These are phyloP conservation scores for Gambelia wislizenii DNA, from an alignment of 2,797 vertebrate species.

Conservation along the genomic window DNA sequence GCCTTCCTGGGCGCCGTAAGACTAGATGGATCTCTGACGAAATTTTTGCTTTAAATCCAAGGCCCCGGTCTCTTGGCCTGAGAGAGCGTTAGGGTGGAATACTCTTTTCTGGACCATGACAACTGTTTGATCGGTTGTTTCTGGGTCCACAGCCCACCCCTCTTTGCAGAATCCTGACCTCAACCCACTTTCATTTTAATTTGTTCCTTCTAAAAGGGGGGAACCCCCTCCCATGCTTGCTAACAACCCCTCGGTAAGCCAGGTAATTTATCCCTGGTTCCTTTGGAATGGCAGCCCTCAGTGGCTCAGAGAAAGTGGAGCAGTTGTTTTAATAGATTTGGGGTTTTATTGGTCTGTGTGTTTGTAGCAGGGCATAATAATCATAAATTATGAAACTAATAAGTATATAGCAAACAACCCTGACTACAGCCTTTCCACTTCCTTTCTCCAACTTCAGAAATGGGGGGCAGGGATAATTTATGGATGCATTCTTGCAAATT, in stretches of 20 bases:
- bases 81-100: neutral
- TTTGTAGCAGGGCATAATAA: conserved; percentile 78
- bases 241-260: conserved; percentile 40
- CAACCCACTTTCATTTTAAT: neutral
- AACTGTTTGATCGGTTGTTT: neutral
- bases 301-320: conserved; percentile 74
- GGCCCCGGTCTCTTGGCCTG: too few relatives aligned
- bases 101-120: neutral
- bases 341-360: conserved; percentile 78
- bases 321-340: conserved; percentile 80
- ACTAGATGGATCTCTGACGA: neutral
- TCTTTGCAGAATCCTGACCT: conserved; percentile 55
- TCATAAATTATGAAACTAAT: conserved; percentile 84
- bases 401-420: conserved; percentile 77
- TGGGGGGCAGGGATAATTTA: conserved; percentile 74
- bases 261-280: conserved; percentile 71
- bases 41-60: neutral
- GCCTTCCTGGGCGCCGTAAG: too few relatives aligned
- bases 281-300: conserved; percentile 71
- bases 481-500: conserved; percentile 80
- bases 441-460: conserved; percentile 52
- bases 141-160: neutral
- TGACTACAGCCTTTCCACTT: conserved; percentile 63
- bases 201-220: conserved; percentile 4
- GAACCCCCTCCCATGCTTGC: conserved; percentile 44